A percentile compares a stretch with the other conserved stretches of the same genome.
Evolutionary conservation across 2,797 vertebrate genomes (phyloP).

Genomic region (Pampus argenteus): DNA sequence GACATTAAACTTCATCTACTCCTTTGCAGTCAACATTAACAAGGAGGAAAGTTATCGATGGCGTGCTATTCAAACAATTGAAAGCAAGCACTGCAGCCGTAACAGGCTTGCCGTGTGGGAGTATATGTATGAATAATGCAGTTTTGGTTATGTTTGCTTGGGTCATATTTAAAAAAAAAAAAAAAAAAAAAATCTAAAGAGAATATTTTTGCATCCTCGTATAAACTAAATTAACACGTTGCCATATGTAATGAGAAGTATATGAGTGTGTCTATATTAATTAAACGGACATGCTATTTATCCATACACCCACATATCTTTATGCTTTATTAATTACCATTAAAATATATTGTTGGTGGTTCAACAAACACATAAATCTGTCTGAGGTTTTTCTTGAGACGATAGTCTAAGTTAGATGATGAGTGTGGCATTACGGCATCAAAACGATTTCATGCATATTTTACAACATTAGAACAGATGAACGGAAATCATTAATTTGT

Average conservation of each 20-base stretch:
- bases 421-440: slow-evolving; percentile 4
- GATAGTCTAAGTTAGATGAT: not conserved
- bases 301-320: slow-evolving; percentile 1
- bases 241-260: slow-evolving; percentile 18
- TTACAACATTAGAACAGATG: not conserved
- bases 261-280: not conserved
- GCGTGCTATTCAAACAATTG: slow-evolving; percentile 28
- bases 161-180: slow-evolving; percentile 7
- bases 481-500: not conserved
- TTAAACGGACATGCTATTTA: not conserved
- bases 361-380: slow-evolving; percentile 6
- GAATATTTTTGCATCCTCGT: slow-evolving; percentile 5
- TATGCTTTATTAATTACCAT: slow-evolving; percentile 12
- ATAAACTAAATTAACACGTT: slow-evolving; percentile 12
- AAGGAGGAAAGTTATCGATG: slow-evolving; percentile 4
- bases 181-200: slow-evolving; percentile 8
- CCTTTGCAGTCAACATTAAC: slow-evolving; percentile 27
- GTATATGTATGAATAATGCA: slow-evolving; percentile 46
- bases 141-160: slow-evolving; percentile 19
- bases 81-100: slow-evolving; percentile 12
- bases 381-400: not conserved
- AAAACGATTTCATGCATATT: not conserved
- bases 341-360: slow-evolving; percentile 10
- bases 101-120: slow-evolving; percentile 42
- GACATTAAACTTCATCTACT: slow-evolving; percentile 12